Conservation (phyloP, 2,113 vertebrate species). For the Zosterops hypoxanthus region DNA sequence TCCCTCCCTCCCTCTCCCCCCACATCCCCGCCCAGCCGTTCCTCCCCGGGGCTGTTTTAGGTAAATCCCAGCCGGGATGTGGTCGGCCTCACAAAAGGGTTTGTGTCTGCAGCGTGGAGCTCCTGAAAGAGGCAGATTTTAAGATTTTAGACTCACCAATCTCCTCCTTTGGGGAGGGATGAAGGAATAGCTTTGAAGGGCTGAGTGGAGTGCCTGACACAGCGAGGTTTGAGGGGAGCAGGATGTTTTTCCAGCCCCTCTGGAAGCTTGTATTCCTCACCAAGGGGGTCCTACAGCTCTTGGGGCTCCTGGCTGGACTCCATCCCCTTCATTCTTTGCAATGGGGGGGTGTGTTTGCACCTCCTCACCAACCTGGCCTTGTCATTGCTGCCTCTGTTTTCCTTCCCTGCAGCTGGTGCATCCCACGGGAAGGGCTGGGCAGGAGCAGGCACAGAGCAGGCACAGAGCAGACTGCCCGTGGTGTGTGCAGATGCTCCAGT, state of each 20-base stretch:
- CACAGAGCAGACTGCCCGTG: background rate
- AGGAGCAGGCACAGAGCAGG: background rate
- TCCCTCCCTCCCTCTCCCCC: background rate
- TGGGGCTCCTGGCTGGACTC: background rate
- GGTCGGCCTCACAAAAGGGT: background rate
- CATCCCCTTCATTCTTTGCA: background rate
- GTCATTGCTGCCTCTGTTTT: background rate
- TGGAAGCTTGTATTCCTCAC: background rate
- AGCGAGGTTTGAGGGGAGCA: background rate
- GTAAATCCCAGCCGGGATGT: constrained; percentile 19
- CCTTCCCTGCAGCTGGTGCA: background rate
- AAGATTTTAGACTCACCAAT: background rate
- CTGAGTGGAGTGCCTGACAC: accelerated
- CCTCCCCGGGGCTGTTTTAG: background rate
- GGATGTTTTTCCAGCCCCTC: background rate
- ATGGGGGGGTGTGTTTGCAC: background rate
- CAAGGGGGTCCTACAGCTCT: background rate
- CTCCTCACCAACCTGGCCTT: background rate
- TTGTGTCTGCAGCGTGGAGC: background rate
- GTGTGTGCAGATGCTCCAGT: constrained; percentile 8
- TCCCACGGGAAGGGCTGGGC: background rate
- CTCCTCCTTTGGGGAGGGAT: background rate
- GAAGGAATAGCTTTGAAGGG: background rate
- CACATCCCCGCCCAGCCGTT: background rate
- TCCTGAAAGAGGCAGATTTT: background rate